Evolutionary conservation across 2,888 invertebrate species (phyloP).

Genomic region (Sialis lutaria): DNA sequence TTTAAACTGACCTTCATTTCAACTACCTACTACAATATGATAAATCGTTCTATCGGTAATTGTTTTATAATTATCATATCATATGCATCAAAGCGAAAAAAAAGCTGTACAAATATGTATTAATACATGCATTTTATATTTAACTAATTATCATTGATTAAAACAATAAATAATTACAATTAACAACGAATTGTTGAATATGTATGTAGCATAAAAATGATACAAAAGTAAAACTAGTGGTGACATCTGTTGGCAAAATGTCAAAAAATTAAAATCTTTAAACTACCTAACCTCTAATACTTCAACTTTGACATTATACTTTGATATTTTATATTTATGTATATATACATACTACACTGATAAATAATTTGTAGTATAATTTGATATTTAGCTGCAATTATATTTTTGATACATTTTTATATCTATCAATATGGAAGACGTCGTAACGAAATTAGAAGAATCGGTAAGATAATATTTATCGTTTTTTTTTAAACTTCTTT

Average conservation of each 20-base stretch:
- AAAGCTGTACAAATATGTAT: no score
- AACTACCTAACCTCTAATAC: background rate
- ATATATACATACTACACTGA: background rate
- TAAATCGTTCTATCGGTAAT: no score
- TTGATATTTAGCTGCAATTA: background rate
- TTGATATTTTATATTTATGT: background rate
- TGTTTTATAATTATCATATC: no score
- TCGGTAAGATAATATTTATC: conserved; percentile 15
- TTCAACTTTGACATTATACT: background rate
- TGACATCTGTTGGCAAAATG: background rate
- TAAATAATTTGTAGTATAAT: background rate
- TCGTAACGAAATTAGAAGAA: conserved; percentile 21
- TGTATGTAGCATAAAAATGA: no score
- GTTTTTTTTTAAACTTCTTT: background rate
- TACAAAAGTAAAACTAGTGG: no score
- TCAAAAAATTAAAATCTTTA: background rate
- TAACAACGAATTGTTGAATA: no score
- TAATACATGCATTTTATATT: background rate
- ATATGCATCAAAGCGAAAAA: no score
- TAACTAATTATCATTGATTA: background rate
- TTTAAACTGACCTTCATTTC: no score
- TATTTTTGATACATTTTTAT: background rate
- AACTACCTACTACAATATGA: no score
- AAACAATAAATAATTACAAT: no score
- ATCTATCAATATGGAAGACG: conserved; percentile 17